Conservation (phyloP, 2,113 vertebrate species). For the Crotalus horridus region DNA sequence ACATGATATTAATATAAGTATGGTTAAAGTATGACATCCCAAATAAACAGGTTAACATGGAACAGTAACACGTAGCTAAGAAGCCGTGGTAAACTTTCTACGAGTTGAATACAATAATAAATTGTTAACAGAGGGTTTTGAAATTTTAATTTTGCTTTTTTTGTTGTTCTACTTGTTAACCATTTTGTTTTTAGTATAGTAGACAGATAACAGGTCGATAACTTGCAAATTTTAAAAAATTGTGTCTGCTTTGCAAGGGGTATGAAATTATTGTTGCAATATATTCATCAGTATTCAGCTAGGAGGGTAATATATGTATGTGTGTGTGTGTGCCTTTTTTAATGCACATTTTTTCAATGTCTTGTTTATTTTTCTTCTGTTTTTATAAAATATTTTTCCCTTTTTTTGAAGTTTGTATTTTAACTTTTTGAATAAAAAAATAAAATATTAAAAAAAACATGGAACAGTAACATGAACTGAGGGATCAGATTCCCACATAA, state of each 20-base stretch:
- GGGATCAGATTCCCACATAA: neutral
- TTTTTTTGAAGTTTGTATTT: neutral
- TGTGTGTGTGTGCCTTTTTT: neutral
- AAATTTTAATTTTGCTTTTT: neutral
- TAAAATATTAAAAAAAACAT: neutral
- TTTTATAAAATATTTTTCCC: neutral
- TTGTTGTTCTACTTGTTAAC: neutral
- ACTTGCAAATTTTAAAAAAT: neutral
- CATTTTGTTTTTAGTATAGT: neutral
- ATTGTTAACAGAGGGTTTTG: neutral
- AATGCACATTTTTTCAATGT: neutral
- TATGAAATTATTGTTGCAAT: neutral
- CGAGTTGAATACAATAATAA: neutral
- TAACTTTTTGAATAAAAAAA: neutral
- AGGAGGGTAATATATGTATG: neutral
- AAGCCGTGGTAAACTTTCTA: neutral
- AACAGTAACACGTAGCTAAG: neutral
- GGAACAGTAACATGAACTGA: neutral
- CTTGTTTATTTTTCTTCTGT: neutral
- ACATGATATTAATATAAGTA: neutral
- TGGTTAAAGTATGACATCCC: neutral
- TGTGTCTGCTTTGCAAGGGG: neutral
- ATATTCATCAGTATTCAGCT: neutral
- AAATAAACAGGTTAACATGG: neutral
- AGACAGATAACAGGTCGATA: neutral